Evolutionary conservation across 2,797 vertebrate genomes (phyloP), one percentile per base, ranked within the genome.

Genomic region (Potorous gilbertii): DNA sequence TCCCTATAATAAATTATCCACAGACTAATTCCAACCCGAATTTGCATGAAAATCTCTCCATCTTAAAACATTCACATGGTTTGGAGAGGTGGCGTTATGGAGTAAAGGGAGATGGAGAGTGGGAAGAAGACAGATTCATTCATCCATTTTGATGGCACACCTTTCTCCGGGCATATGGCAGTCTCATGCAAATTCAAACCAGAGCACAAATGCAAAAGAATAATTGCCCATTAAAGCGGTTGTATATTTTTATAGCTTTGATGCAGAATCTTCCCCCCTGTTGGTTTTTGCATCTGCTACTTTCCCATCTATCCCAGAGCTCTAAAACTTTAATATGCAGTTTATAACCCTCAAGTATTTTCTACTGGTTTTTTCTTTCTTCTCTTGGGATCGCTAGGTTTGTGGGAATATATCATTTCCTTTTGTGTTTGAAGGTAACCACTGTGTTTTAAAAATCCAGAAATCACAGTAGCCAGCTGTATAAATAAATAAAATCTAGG

Each of bases 191-290:
- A 98, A 98, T 99, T 98, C 98, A 98, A 98, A 98, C 98, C 96
- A 90, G 97, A 97, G 97, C 98, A 98, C 98, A 98, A 98, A 99
- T 97, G 98, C 98, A 98, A 98, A 87, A 98, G 98, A 99, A 99
- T 99, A 98, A 99, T 99, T 99, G 98, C 97, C 98, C 98, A 98
- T 99, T 99, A 99, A 99, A 99, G 97, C 96, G 97, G 97, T 98
- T 98, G 98, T 99, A 98, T 99, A 98, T 98, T 99, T 99, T 99
- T 99, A 99, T 98, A 98, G 97, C 98, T 98, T 98, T 97, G 98
- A 98, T 98, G 97, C 98, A 97, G 98, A 98, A 98, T 98, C 98
- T 98, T 97, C 98, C 98, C 98, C 98, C 99, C 99, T 98, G 98
- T 98, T 96, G 98, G 97, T 96, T 98, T 98, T 98, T 98, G 98